Evolutionary conservation across 2,797 vertebrate species (phyloP).

Genomic region (Lepus townsendii): DNA sequence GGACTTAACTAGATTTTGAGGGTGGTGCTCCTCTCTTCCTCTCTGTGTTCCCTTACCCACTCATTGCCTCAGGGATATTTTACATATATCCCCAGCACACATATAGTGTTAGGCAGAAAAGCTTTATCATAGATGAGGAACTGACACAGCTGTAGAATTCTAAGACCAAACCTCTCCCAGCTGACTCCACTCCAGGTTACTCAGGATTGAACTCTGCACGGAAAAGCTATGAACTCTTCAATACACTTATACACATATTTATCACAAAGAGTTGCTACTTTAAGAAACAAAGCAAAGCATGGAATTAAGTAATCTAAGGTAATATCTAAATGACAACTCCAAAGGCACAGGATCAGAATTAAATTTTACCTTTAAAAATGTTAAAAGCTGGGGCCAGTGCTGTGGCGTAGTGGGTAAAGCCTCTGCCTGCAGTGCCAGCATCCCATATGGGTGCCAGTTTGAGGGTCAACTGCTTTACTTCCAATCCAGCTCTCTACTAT

Average conservation of each 20-base stretch:
- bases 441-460: too few species aligned
- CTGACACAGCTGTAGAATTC: neutral
- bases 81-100: neutral
- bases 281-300: constrained; percentile 25
- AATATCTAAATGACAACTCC: neutral
- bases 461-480: too few species aligned
- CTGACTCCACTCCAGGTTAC: neutral
- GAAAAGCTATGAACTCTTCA: constrained; percentile 9
- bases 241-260: neutral
- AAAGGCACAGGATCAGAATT: constrained; percentile 30
- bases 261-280: neutral
- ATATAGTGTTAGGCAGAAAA: neutral
- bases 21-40: neutral
- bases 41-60: neutral
- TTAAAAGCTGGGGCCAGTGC: neutral
- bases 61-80: neutral
- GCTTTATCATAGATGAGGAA: neutral
- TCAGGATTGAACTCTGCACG: constrained; percentile 2
- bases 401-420: too few species aligned
- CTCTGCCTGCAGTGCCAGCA: too few species aligned
- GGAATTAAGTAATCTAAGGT: neutral
- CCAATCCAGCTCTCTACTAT: too few species aligned
- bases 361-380: constrained; percentile 41
- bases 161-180: neutral
- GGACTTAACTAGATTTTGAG: neutral